These are phyloP conservation scores for Mirounga angustirostris DNA, from an alignment of 2,113 vertebrate species.

Conservation along the genomic window DNA sequence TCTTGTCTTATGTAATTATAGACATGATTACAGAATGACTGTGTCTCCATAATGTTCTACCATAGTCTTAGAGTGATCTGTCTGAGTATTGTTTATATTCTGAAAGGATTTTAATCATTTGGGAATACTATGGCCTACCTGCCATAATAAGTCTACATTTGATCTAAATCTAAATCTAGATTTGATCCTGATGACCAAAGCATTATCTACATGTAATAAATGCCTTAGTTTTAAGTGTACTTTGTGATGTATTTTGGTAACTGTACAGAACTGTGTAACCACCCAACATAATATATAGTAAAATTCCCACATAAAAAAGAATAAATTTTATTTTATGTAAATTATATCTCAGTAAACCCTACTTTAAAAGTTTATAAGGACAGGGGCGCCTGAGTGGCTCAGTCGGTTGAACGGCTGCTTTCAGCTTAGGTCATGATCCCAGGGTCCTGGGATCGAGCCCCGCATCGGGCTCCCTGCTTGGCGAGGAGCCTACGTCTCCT, in stretches of 20 bases:
- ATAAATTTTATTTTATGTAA: constrained; percentile 45
- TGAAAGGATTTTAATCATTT: constrained; percentile 37
- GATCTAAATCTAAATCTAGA: neutral
- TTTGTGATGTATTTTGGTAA: constrained; percentile 15
- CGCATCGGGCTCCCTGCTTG: no score
- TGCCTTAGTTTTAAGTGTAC: constrained; percentile 3
- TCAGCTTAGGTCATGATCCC: no score
- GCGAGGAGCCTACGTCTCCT: no score
- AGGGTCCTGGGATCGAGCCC: no score
- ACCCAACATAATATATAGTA: neutral
- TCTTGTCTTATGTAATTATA: constrained; percentile 25
- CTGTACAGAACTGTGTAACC: neutral
- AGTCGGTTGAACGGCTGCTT: neutral
- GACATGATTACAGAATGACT: neutral
- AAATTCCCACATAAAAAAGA: constrained; percentile 2
- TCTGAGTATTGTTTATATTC: constrained; percentile 7
- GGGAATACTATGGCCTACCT: neutral
- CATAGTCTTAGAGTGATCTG: neutral
- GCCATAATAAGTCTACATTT: constrained; percentile 43
- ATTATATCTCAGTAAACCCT: constrained; percentile 26
- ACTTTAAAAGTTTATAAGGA: neutral
- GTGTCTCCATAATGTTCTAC: constrained; percentile 18
- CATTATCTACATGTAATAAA: constrained; percentile 14
- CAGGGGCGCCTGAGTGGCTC: neutral
- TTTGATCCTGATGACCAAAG: constrained; percentile 35